Base-by-base conservation (phyloP, 2,888 invertebrate species). In the Hydropsyche betteni region DNA sequence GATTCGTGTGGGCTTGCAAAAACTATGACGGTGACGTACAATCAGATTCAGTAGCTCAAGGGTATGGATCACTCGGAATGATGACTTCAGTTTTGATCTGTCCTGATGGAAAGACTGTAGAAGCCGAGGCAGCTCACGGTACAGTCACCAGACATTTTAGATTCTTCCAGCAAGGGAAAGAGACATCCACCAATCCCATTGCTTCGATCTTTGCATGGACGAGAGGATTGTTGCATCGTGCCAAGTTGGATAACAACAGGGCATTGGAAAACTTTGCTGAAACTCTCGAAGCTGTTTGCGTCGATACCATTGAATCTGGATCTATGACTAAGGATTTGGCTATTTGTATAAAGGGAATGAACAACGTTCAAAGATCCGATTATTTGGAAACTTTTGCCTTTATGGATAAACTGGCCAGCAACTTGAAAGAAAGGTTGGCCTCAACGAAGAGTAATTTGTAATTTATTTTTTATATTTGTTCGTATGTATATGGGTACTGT, bases 171-270 rank as follows among this genome's bases (percentile, higher is more conserved):
- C 90, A 97, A 89, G 98, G 98, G 80, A 94, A 98, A 84, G 98
- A 98, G 86, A 99, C 99, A 0, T 98, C 98, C 44, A 99, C 99
- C 70, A 99, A 99, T 85, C 97, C 99, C 0, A 98, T 99, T 82
- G 99, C 99, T 33, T 99, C 98, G 0, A 99, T 99, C 82, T 99
- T 98, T 85, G 99, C 99, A 1, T 99, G 99, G 99, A 96, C 97
- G 0, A 90, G 93, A 81, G 99, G 98, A 68, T 88, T 99, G 4
- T 85, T 94, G 72, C 99, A 99, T 83, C 92, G 99, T 76, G 99
- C 98, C 76, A 95, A 97, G 83, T 88, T 99, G 79, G 99, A 99
- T 83, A 88, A 92, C 80, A 99, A 99, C 83, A 82, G 85, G 6
- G 88, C 88, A 69, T 88, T 98, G 68, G 88, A 89, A 80, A 88